Evolutionary conservation across 2,888 invertebrate species (phyloP).

Genomic region (Scrobipalpa costella): DNA sequence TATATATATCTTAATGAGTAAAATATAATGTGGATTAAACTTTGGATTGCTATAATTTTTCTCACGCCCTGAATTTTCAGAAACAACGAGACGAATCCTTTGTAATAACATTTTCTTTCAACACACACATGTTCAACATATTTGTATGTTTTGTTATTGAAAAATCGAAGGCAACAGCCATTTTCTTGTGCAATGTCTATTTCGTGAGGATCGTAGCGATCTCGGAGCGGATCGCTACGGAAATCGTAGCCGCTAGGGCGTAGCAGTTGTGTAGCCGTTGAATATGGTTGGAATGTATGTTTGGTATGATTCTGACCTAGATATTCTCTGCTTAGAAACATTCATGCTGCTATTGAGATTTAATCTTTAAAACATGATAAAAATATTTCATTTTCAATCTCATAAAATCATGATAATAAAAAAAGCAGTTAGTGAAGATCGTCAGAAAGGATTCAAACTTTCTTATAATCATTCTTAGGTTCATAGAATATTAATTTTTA

Average conservation of each 20-base stretch:
- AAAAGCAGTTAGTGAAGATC: no score
- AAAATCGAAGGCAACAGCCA: conserved; percentile 1
- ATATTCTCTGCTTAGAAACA: neutral
- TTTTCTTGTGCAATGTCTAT: conserved; percentile 8
- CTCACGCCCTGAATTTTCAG: no score
- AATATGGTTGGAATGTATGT: neutral
- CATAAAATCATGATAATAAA: no score
- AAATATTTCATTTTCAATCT: no score
- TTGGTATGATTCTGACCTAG: neutral
- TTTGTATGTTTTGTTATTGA: neutral
- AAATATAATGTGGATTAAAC: no score
- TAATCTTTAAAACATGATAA: no score
- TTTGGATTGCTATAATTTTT: no score
- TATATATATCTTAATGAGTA: no score
- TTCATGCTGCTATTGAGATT: no score
- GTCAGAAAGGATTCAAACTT: no score
- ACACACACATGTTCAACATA: neutral
- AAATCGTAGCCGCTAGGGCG: conserved; percentile 8
- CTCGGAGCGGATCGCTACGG: conserved; percentile 3
- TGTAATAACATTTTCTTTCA: neutral
- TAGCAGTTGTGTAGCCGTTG: neutral
- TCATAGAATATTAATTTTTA: no score
- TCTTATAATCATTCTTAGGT: no score
- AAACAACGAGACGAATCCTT: neutral
- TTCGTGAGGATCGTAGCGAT: neutral